A percentile compares a stretch with the other conserved stretches of the same genome.
Conservation (phyloP, 2,113 vertebrate species). For the Girardinichthys multiradiatus region DNA sequence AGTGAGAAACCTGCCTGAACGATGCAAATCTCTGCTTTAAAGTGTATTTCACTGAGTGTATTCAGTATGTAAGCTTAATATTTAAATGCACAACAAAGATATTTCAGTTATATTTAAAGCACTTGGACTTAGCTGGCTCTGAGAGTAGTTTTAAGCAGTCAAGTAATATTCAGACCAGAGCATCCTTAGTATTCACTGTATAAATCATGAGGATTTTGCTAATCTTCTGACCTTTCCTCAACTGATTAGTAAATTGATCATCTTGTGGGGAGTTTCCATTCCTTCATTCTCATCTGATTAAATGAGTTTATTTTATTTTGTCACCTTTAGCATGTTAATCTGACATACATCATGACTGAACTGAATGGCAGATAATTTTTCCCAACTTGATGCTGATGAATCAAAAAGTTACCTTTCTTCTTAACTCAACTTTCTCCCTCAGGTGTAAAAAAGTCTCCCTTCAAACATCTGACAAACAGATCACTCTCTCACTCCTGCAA, state of each 20-base stretch:
- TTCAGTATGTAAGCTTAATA: not conserved
- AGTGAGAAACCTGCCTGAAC: too few species aligned
- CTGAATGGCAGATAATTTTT: not conserved
- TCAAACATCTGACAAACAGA: conserved; percentile 9
- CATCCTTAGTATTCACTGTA: not conserved
- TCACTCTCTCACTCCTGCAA: too few species aligned
- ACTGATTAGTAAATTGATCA: not conserved
- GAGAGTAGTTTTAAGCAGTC: not conserved
- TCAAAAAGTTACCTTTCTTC: conserved; percentile 1
- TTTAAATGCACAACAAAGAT: not conserved
- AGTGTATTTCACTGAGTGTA: too few species aligned
- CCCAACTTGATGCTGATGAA: not conserved
- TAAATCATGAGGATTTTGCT: not conserved
- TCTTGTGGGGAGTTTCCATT: not conserved
- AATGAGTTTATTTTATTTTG: not conserved
- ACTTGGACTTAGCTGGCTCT: not conserved
- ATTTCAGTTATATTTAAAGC: not conserved
- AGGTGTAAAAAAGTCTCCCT: not conserved
- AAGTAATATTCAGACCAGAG: not conserved
- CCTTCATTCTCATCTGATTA: not conserved
- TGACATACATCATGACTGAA: not conserved
- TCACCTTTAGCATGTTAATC: not conserved
- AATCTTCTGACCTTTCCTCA: not conserved
- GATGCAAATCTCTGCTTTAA: too few species aligned
- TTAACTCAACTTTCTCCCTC: not conserved